These are phyloP conservation scores for Agrenia bidenticulata DNA, from an alignment of 2,888 invertebrate genomes.

Conservation along the genomic window DNA sequence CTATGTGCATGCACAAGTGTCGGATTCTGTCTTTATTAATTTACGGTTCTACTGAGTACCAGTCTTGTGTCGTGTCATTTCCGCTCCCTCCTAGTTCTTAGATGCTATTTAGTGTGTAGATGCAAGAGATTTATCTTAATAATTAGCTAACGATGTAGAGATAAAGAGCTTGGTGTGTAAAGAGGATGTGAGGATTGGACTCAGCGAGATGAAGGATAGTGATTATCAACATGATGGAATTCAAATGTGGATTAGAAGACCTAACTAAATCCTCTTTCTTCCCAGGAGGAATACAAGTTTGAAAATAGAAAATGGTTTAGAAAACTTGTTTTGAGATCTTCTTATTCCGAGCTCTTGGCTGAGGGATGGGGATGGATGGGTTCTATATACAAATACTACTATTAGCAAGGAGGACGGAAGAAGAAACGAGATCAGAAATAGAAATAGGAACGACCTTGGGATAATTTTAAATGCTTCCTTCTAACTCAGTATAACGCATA, in stretches of 20 bases:
- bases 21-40: too few species aligned
- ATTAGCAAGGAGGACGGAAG: not conserved
- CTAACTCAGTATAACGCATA: not conserved
- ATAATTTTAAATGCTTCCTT: conserved; percentile 16
- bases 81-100: not conserved
- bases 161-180: not conserved
- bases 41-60: too few species aligned
- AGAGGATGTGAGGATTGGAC: not conserved
- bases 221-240: too few species aligned
- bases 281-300: conserved; percentile 1
- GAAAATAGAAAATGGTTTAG: conserved; percentile 4
- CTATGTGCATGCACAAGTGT: too few species aligned
- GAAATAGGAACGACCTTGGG: conserved; percentile 30
- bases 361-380: conserved; percentile 1
- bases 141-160: not conserved
- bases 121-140: too few species aligned
- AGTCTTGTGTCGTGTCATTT: not conserved
- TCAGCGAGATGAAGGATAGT: not conserved
- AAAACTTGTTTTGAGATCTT: not conserved
- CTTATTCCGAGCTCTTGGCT: not conserved
- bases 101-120: not conserved
- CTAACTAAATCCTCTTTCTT: not conserved
- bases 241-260: too few species aligned
- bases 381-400: too few species aligned
- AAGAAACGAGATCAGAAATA: conserved; percentile 26